Base-by-base conservation (phyloP, 2,888 invertebrate species). In the Scrobipalpa costella region DNA sequence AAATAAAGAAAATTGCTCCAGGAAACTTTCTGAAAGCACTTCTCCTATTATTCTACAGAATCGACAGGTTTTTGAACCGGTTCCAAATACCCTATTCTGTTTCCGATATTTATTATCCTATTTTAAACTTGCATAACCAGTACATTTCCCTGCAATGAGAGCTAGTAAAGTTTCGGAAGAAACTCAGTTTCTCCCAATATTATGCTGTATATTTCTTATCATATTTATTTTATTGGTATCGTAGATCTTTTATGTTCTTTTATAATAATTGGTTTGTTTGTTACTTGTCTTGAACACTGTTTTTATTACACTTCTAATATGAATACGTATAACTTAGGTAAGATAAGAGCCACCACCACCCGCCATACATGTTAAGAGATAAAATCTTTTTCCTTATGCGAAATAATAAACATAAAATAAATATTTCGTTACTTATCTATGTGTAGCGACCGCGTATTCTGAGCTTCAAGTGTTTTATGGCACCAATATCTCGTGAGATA, bases 401-500 rank as follows among this genome's bases (percentile, higher is more conserved):
- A 63, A 67, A 66, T 66, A 64, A 71, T 72, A 71, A 72, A 71
- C 69, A 72, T 66, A 68, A 65, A 62, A 70, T 72, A 70, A 71
- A 74, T 75, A 73, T 75, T 68, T 73, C 62, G 69, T 70, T 70
- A 68, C 71, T 73, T 79, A 79, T 77, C 73, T 74, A 68, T 65
- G 21, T 50, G 44, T 36, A 61, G 61, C 71, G 72, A 68, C 71
- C 66, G 68, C 76, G 73, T 71, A 77, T 75, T 76, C 74, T 69
- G 75, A 77, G 73, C 74, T 78, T 76, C 73, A 77, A 76, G 79
- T 86, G 79, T 80, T 86, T 89, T 86, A 89, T 85, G 84, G 80
- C 73, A 73, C 75, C 85, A 80, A 88, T 87, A 87, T 84, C 81
- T 87, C 78, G 77, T 69, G 67, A 85, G 88, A 88, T 86, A 88